phyloP scores from a whole-genome alignment of 2,888 invertebrate species.

The Melanotus villosus region DNA sequence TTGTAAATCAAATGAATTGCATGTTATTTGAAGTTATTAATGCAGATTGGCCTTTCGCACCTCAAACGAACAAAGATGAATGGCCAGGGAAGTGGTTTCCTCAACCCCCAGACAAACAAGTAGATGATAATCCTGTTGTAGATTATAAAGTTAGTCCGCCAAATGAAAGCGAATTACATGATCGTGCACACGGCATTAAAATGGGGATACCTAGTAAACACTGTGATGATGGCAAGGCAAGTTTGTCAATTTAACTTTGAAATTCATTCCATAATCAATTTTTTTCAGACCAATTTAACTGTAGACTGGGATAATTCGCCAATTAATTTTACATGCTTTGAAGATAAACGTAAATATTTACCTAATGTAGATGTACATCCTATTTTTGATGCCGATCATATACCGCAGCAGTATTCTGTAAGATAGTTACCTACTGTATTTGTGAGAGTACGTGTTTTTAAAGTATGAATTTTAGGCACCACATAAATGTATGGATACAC shows the following conservation, averaged over 20 bases:
- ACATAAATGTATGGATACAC: slow-evolving; percentile 79
- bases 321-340: slow-evolving; percentile 75
- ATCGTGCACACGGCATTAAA: slow-evolving; percentile 66
- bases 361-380: slow-evolving; percentile 70
- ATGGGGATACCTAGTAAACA: slow-evolving; percentile 71
- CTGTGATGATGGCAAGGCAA: slow-evolving; percentile 81
- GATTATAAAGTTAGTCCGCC: slow-evolving; percentile 51
- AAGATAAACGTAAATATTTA: slow-evolving; percentile 65
- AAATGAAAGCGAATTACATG: slow-evolving; percentile 48
- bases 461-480: slow-evolving; percentile 75
- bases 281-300: slow-evolving; percentile 67
- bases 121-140: slow-evolving; percentile 54
- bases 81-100: slow-evolving; percentile 68
- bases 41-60: background rate
- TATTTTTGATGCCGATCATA: slow-evolving; percentile 69
- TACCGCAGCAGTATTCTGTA: slow-evolving; percentile 74
- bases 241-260: slow-evolving; percentile 9
- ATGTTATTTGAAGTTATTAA: background rate
- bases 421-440: no score
- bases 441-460: no score
- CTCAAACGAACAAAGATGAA: background rate
- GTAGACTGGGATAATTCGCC: slow-evolving; percentile 75
- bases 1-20: no score
- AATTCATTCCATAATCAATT: background rate
- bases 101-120: slow-evolving; percentile 54